Evolutionary conservation across 2,113 vertebrate genomes (phyloP).

Genomic region (Aptenodytes forsteri): DNA sequence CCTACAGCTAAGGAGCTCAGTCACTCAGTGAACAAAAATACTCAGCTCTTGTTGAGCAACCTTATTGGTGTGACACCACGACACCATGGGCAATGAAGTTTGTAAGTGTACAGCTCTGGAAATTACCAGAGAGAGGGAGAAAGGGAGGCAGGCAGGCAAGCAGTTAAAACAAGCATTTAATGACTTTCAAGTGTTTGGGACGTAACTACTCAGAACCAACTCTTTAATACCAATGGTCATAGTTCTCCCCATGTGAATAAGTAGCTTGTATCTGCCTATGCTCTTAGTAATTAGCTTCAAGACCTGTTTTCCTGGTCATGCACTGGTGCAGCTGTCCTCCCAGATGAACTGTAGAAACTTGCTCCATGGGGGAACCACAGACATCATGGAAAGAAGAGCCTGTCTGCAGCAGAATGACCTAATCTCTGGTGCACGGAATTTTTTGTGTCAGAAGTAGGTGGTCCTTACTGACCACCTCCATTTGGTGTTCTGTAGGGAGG

Average conservation of each 20-base stretch:
- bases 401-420: not conserved
- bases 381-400: not conserved
- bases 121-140: not conserved
- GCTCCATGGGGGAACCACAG: not conserved
- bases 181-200: not conserved
- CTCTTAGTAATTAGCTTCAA: not conserved
- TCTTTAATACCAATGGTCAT: not conserved
- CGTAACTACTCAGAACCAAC: not conserved
- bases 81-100: not conserved
- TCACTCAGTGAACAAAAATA: not conserved
- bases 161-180: not conserved
- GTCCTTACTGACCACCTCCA: not conserved
- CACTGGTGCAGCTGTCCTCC: not conserved
- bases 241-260: not conserved
- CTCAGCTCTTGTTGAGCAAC: rapidly evolving
- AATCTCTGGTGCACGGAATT: not conserved
- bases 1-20: not conserved
- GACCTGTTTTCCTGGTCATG: not conserved
- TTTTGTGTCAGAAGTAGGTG: not conserved
- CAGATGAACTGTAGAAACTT: not conserved
- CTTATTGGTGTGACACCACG: not conserved
- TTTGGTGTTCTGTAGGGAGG: not conserved
- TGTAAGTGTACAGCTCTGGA: rapidly evolving
- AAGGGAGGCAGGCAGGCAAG: not conserved
- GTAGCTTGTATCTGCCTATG: not conserved